Evolutionary conservation across 2,797 vertebrate genomes (phyloP), one percentile per base, ranked within the genome.

Genomic region (Tamandua tetradactyla): DNA sequence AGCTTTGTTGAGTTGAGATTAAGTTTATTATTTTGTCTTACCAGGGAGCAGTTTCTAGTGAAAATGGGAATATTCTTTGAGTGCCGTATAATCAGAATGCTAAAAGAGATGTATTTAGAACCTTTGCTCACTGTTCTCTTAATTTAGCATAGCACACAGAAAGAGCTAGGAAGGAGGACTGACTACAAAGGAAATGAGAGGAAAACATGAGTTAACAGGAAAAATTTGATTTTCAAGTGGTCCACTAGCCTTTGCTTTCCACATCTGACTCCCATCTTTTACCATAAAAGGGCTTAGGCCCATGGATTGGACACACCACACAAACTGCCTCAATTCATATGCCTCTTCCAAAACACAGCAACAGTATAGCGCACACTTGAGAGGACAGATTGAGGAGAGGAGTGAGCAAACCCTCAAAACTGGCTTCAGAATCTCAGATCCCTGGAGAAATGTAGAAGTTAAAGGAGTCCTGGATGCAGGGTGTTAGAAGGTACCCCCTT

Each of bases 41-140:
- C n/a, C n/a, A 76, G 35, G 55, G 15, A 93, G 49, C 2, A 68
- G 40, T 94, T 95, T 92, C 78, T 74, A 88, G n/a, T n/a, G 82
- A 93, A 95, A 11, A 75, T 20, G 47, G 15, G 55, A 80, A 84
- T n/a, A 57, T 7, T 68, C 2, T 57, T 80, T 25, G 27, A 57
- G 27, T 3, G 15, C 27, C 74, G 0, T 57, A 18, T n/a, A 49
- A 89, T 66, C 20, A 82, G 40, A 75, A 78, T 10, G 5, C 18
- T 72, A 14, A 93, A 94, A 88, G 1, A 69, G 7, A 80, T 37
- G 15, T 3, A 57, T 79, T 69, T 3, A 87, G 37, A 88, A 75
- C 83, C 37, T 72, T 71, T 87, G 25, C 27, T 93, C 8, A 25
- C 6, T 35, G 7, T 2, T 15, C n/a, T 93, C 25, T 93, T 89